Evolutionary conservation across 2,113 vertebrate genomes (phyloP), one percentile per base, ranked within the genome.

Genomic region (Lethenteron camtschaticum): DNA sequence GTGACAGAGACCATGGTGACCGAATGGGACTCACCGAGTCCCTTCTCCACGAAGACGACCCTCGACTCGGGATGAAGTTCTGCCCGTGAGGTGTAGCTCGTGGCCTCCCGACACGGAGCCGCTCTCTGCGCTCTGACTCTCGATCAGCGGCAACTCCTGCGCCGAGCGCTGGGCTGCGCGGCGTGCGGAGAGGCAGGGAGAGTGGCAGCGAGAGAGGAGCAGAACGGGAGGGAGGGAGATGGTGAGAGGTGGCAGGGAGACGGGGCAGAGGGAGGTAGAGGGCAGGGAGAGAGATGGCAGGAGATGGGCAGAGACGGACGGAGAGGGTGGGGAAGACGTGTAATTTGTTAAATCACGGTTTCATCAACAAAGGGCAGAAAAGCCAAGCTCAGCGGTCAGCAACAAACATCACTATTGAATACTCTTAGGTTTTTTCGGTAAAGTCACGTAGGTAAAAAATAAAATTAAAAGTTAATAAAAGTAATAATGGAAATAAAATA

Each of bases 81-180:
- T 79, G 80, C 57, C 88, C 0, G 81, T 82, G 60, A 92, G 76
- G 71, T 86, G 77, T 20, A 90, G 81, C 74, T 89, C 87, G 71
- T 87, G 85, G 1, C 86, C 85, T 56, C 88, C 88, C 20, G 85
- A 84, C 73, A 86, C 83, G 0, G 81, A 87, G 72, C 87, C 84
- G 70, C 85, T 85, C 2, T 83, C 11, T n/a, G 86, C 78, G 57
- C 81, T 88, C 73, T 86, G 80, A 1, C 83, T 85, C 77, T 90
- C 89, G 58, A 92, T 85, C 74, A 87, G 83, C 7, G 89, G 89
- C 70, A 92, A 81, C 76, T 90, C 89, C 79, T 92, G 89, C 18
- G 89, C 89, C 0, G 89, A 92, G 55, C 89, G 88, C 79, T 92
- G 89, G 70, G 89, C 89, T 92, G 78, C 16, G 58, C 69, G 60